Conservation (phyloP, 37 sponge, comb jelly and placozoan species). For the Hormiphora californensis region DNA sequence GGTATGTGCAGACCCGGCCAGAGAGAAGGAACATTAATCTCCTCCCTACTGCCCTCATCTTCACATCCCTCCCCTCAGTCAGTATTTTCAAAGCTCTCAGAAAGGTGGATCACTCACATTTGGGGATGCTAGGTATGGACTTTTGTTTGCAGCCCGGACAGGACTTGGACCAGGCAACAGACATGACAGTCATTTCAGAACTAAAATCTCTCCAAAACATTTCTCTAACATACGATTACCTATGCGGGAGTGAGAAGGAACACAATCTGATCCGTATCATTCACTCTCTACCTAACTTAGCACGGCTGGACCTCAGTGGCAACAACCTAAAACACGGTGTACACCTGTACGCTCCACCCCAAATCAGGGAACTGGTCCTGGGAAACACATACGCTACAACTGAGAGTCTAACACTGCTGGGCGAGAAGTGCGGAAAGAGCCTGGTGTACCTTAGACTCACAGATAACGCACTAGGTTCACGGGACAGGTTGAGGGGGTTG, state of each 20-base stretch:
- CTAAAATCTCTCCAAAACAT: not conserved
- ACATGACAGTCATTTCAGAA: not conserved
- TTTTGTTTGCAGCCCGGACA: conserved; percentile 21
- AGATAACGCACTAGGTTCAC: conserved; percentile 9
- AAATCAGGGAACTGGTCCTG: not conserved
- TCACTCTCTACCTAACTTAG: not conserved
- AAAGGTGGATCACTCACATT: not conserved
- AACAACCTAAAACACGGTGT: not conserved
- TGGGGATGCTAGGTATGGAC: conserved; percentile 21
- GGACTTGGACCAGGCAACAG: not conserved
- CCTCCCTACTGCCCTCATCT: conserved; percentile 28
- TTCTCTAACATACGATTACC: conserved; percentile 21
- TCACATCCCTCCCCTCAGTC: conserved; percentile 21
- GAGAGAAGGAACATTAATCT: not conserved
- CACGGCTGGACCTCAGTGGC: not conserved
- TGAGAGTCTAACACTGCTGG: not conserved
- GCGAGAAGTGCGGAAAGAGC: not conserved
- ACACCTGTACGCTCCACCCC: not conserved
- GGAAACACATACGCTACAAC: conserved; percentile 16
- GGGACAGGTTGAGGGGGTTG: not conserved
- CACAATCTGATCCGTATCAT: not conserved
- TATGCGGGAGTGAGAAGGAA: conserved; percentile 11
- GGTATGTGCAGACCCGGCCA: not conserved
- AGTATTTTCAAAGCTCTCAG: conserved; percentile 25
- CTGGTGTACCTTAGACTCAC: not conserved